Percentiles rank a stretch among this genome's conserved stretches.
Evolutionary conservation across 2,888 invertebrate species (phyloP).

Genomic region (Melipona beecheii): DNA sequence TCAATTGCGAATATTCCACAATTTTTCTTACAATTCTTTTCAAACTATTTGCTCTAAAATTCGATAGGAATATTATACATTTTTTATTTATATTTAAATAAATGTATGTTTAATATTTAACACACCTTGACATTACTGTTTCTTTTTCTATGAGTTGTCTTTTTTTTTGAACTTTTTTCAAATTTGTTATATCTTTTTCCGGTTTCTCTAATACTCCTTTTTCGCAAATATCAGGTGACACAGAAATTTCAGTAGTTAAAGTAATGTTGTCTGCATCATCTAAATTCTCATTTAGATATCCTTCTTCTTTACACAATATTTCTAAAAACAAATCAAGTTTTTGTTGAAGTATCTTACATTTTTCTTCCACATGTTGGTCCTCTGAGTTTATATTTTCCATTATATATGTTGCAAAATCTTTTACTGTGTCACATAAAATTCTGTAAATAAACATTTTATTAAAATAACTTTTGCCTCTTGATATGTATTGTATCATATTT

Average conservation of each 20-base stretch:
- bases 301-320: slow-evolving; percentile 89
- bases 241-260: slow-evolving; percentile 67
- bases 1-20: slow-evolving; percentile 91
- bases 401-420: slow-evolving; percentile 89
- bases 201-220: slow-evolving; percentile 85
- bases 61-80: not conserved
- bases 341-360: slow-evolving; percentile 90
- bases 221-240: slow-evolving; percentile 75
- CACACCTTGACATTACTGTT: slow-evolving; percentile 85
- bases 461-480: slow-evolving; percentile 10
- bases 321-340: slow-evolving; percentile 91
- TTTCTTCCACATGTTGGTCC: slow-evolving; percentile 87
- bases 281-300: slow-evolving; percentile 73
- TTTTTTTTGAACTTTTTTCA: slow-evolving; percentile 80
- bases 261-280: slow-evolving; percentile 72
- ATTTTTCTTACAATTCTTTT: slow-evolving; percentile 92
- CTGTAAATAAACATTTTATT: slow-evolving; percentile 73
- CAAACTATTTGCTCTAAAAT: slow-evolving; percentile 90
- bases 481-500: not conserved
- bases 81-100: slow-evolving; percentile 74
- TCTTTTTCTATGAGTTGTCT: slow-evolving; percentile 86
- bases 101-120: slow-evolving; percentile 45
- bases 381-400: slow-evolving; percentile 86
- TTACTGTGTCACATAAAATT: slow-evolving; percentile 91
- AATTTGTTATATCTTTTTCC: slow-evolving; percentile 85